These are phyloP conservation scores for Platalea minor DNA, from an alignment of 2,797 vertebrate genomes.

Conservation along the genomic window DNA sequence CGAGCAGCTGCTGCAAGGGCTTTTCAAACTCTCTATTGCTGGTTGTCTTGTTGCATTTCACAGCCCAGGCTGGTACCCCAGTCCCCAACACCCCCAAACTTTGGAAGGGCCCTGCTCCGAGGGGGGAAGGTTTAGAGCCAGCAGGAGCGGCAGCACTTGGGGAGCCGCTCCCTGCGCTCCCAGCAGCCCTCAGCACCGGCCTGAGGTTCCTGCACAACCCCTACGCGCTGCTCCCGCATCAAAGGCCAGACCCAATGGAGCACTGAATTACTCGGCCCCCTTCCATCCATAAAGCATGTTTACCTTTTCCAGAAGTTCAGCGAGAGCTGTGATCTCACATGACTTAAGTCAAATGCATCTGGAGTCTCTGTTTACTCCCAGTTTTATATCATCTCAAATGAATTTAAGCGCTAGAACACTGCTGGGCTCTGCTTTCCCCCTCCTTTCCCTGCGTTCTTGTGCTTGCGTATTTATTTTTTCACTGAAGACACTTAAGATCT, in stretches of 20 bases:
- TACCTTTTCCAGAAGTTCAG: slow-evolving; percentile 27
- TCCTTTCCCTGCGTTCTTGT: not conserved
- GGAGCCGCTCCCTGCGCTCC: not conserved
- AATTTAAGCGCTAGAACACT: not conserved
- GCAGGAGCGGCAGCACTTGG: not conserved
- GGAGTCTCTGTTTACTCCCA: not conserved
- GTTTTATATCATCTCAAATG: not conserved
- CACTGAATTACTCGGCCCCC: not conserved
- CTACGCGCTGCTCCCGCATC: not conserved
- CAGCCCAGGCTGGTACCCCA: not conserved
- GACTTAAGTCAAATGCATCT: not conserved
- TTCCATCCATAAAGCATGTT: slow-evolving; percentile 20
- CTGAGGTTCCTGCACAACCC: not conserved
- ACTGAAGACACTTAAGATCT: not conserved
- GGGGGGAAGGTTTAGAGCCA: not conserved
- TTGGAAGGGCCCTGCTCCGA: not conserved
- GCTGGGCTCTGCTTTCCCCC: not conserved
- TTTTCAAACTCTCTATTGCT: not conserved
- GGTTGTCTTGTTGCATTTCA: not conserved
- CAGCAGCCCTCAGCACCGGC: not conserved
- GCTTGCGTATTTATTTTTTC: slow-evolving; percentile 11
- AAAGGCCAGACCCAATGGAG: not conserved
- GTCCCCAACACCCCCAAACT: not conserved
- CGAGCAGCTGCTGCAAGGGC: not conserved
- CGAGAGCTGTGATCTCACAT: not conserved